Base-by-base conservation (phyloP, 2,113 vertebrate species). In the Agelaius tricolor region DNA sequence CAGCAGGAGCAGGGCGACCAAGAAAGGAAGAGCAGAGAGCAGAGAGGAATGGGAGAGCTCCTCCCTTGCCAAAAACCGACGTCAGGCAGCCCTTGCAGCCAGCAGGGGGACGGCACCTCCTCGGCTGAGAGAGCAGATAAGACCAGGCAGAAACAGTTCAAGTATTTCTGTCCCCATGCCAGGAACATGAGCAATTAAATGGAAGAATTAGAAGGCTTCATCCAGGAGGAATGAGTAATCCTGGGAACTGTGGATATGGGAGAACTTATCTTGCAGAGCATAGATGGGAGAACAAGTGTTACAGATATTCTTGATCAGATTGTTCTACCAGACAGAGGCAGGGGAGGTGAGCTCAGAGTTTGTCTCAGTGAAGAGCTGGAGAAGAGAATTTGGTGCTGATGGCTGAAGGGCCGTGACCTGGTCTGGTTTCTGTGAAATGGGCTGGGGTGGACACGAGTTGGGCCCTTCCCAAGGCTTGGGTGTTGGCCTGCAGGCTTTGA, bases 141-240 rank as follows among this genome's bases (percentile, higher is more conserved):
- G 96, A 82, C 54, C 90, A 83, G 78, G 88, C 95, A 93, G 95
- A 95, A 95, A 83, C 75, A 93, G 95, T 76, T 76, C 94, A 91
- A 96, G 54, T 61, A 97, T 96, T 93, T 94, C 88, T 97, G 96
- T 83, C 22, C 44, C 10, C 9, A 15, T 83, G 95, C 96, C 96
- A 97, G 90, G 88, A 96, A 91, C 84, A 96, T 93, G 85, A 97
- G 96, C 94, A 96, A 96, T 75, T 85, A 91, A 79, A 93, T 93
- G 88, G 92, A 97, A 94, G 92, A 96, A 96, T 97, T 79, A 93
- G 82, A 91, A 93, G 49, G 85, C 85, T 63, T 96, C 92, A 85
- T 97, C 87, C 88, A 90, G 85, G 88, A 97, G 92, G 94, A 96
- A 95, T 96, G 96, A 96, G 88, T 93, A 95, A 94, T 91, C 82